Base-by-base conservation (phyloP, 2,113 vertebrate genomes). In the Amphiprion percula region DNA sequence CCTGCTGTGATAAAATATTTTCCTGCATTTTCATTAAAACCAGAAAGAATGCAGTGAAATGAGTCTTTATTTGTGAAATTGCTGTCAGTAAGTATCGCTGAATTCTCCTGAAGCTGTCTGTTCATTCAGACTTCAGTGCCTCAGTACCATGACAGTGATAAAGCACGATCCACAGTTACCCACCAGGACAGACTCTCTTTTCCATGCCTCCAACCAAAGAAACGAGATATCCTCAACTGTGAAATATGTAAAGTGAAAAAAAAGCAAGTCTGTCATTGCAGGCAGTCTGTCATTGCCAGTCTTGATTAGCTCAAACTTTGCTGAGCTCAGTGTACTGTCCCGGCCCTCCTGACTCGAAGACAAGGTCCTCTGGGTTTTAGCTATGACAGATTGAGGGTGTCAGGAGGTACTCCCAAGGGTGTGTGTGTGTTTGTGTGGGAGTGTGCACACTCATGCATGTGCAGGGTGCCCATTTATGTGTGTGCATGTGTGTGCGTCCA, bases 321-420 rank as follows among this genome's bases (percentile, higher is more conserved):
- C 84, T 85, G 83, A 88, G 85, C 74, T 90, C 83, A 75, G 46
- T 86, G 76, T 70, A 86, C 71, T 78, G 83, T 85, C 82, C 83
- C 46, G 19, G 81, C 72, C 72, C 69, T 77, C 70, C 72, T 79
- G 82, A 81, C 90, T 84, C 56, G 4, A 85, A 84, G 79, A 88
- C 63, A 47, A 77, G 73, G 55, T 88, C 91, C 90, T 87, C 54
- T 86, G 89, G 89, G 87, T 84, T 89, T 88, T 68, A 75, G 79
- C 86, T 87, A 77, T 83, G 88, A 91, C 92, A 92, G 92, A 94
- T 92, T 90, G 88, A 88, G 88, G 83, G 87, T 92, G 89, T 88
- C 83, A 88, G 67, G 77, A 87, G 79, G 68, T 71, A 73, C 75
- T 86, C 87, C 80, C 74, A 74, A 67, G 86, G 83, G 61, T 55